A percentile compares a stretch with the other conserved stretches of the same genome.
These are phyloP conservation scores for Agrochola circellaris DNA, from an alignment of 2,888 invertebrate species.

Conservation along the genomic window DNA sequence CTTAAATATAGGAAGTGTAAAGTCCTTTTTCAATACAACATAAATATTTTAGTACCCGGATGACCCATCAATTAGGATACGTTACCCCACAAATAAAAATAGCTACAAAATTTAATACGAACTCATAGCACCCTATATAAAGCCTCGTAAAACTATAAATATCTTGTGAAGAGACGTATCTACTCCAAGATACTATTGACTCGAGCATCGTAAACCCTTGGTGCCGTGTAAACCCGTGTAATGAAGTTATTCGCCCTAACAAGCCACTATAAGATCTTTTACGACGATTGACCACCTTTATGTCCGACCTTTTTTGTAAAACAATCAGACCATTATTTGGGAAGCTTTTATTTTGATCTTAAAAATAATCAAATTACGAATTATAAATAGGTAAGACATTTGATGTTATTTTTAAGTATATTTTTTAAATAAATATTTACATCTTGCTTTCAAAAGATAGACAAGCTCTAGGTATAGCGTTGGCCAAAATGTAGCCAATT, in stretches of 20 bases:
- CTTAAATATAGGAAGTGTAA: not conserved
- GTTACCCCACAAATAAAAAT: constrained; percentile 30
- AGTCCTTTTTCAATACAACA: constrained; percentile 2
- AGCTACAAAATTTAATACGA: constrained; percentile 40
- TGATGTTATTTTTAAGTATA: not conserved
- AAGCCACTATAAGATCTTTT: constrained; percentile 84
- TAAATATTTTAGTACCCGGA: constrained; percentile 11
- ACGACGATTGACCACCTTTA: constrained; percentile 80
- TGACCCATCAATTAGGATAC: not conserved
- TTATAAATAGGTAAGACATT: not conserved
- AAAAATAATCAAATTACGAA: not conserved
- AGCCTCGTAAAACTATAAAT: constrained; percentile 51
- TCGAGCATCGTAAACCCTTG: constrained; percentile 78
- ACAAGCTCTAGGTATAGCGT: not conserved
- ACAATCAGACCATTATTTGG: constrained; percentile 50
- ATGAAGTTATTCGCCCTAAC: constrained; percentile 85
- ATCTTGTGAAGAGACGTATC: constrained; percentile 53
- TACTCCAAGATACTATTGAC: constrained; percentile 69
- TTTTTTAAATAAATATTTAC: not conserved
- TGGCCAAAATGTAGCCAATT: not conserved
- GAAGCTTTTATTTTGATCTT: constrained; percentile 31
- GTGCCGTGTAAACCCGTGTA: constrained; percentile 82
- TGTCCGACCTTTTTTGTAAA: constrained; percentile 68
- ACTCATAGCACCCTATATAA: constrained; percentile 31
- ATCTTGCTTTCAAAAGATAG: not conserved